Evolutionary conservation across 2,888 invertebrate species (phyloP), one percentile per base, ranked within the genome.

Genomic region (Drosophila setosimentum): DNA sequence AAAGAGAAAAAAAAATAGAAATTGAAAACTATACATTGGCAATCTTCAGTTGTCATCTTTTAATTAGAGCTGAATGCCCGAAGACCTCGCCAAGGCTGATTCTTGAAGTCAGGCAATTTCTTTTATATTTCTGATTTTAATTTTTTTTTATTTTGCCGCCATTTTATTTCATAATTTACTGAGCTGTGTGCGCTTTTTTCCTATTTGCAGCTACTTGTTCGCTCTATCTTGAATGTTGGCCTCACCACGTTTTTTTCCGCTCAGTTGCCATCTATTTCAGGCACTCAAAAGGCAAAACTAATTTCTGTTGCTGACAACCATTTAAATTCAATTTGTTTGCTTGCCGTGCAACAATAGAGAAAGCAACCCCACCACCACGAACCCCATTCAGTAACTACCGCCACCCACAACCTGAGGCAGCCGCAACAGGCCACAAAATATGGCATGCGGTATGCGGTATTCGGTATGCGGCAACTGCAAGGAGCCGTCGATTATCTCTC

Each of bases 241-340:
- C 16, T 35, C 42, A 2, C 8, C 45, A 27, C 45, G 45, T 2
- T 42, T 30, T n/a, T 21, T 57, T 29, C 21, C 42, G 40, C 57
- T 57, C 42, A 30, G 30, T 57, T 57, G 57, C 57, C 57, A 59
- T 68, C 72, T 76, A 68, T 76, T 65, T 65, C 58, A 69, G 63
- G 64, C 76, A 64, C 68, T 68, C 50, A 64, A 49, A 73, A 82
- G 82, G 86, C 83, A 86, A 83, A 86, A 78, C 83, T 83, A 83
- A 83, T 83, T 83, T 83, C 83, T 83, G 87, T 73, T 83, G 87
- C 82, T 83, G 83, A 83, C 83, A 83, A 82, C 80, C 83, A 84
- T 83, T 87, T 83, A 83, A 83, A 87, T 83, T 87, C 83, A 87
- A 83, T 87, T 83, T 82, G 58, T 68, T 67, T 69, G 76, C 66